A percentile compares a stretch with the other conserved stretches of the same genome.
These are phyloP conservation scores for Bombylius major DNA, from an alignment of 2,888 invertebrate genomes.

Conservation along the genomic window DNA sequence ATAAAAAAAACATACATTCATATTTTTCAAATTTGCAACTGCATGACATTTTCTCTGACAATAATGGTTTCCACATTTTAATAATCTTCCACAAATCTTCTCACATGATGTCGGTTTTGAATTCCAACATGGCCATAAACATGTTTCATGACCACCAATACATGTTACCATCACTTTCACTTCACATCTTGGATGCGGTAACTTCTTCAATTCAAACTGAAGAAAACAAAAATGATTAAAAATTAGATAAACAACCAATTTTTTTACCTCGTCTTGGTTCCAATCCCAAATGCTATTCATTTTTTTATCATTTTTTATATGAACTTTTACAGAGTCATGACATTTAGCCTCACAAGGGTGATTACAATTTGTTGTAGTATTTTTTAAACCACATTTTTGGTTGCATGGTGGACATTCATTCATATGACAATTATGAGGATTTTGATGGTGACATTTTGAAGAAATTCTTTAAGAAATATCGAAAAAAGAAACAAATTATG, in stretches of 20 bases:
- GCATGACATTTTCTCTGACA: slow-evolving; percentile 64
- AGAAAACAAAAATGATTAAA: background rate
- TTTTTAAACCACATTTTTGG: slow-evolving; percentile 53
- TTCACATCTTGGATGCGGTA: slow-evolving; percentile 61
- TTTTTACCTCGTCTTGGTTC: slow-evolving; percentile 36
- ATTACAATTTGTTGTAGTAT: slow-evolving; percentile 23
- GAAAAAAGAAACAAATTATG: slow-evolving; percentile 5
- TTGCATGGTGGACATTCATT: slow-evolving; percentile 73
- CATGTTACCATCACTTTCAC: slow-evolving; percentile 58
- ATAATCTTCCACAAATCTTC: slow-evolving; percentile 54
- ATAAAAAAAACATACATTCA: slow-evolving; percentile 30
- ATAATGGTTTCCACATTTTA: slow-evolving; percentile 67
- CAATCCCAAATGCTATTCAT: slow-evolving; percentile 56
- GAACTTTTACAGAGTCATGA: slow-evolving; percentile 59
- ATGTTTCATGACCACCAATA: slow-evolving; percentile 57
- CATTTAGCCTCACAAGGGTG: slow-evolving; percentile 63
- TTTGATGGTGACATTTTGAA: slow-evolving; percentile 77
- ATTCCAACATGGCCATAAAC: slow-evolving; percentile 54
- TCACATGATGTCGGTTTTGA: slow-evolving; percentile 67
- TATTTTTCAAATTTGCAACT: slow-evolving; percentile 39
- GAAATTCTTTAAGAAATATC: slow-evolving; percentile 40
- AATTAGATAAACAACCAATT: background rate
- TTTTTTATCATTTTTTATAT: slow-evolving; percentile 41
- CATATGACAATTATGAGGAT: slow-evolving; percentile 68
- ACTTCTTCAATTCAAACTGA: slow-evolving; percentile 38